Conservation (phyloP, 2,888 invertebrate genomes). For the Mechanitis messenoides region DNA sequence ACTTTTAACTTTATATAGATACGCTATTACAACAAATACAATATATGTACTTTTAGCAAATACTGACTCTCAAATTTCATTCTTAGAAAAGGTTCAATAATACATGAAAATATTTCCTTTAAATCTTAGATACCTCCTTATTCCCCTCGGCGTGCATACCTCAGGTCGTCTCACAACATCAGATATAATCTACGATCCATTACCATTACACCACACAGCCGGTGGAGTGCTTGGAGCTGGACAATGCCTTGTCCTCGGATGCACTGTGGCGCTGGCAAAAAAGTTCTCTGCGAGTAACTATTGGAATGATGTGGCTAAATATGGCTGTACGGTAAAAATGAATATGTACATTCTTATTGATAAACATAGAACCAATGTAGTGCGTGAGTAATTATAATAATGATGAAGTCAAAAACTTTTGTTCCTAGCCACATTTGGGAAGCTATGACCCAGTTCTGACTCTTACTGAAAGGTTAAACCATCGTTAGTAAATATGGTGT, state of each 20-base stretch:
- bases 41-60: too few relatives aligned
- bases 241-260: constrained; percentile 83
- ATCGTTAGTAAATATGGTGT: too few relatives aligned
- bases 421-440: too few relatives aligned
- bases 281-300: constrained; percentile 97
- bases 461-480: too few relatives aligned
- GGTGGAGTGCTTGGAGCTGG: constrained; percentile 92
- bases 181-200: constrained; percentile 90
- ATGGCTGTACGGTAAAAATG: constrained; percentile 88
- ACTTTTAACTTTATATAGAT: too few relatives aligned
- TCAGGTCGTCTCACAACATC: constrained; percentile 77
- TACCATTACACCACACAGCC: constrained; percentile 96
- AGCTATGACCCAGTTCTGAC: too few relatives aligned
- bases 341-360: not conserved
- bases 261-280: constrained; percentile 86
- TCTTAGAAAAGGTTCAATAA: not conserved
- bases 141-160: constrained; percentile 79
- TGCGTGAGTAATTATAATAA: too few relatives aligned
- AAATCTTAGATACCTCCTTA: constrained; percentile 78
- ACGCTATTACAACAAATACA: too few relatives aligned
- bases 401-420: too few relatives aligned
- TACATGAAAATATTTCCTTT: not conserved
- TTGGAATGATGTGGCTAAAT: constrained; percentile 93
- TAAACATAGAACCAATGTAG: too few relatives aligned
- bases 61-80: too few relatives aligned